Base-by-base conservation (phyloP, 2,888 invertebrate genomes). In the Lasioglossum figueresi region DNA sequence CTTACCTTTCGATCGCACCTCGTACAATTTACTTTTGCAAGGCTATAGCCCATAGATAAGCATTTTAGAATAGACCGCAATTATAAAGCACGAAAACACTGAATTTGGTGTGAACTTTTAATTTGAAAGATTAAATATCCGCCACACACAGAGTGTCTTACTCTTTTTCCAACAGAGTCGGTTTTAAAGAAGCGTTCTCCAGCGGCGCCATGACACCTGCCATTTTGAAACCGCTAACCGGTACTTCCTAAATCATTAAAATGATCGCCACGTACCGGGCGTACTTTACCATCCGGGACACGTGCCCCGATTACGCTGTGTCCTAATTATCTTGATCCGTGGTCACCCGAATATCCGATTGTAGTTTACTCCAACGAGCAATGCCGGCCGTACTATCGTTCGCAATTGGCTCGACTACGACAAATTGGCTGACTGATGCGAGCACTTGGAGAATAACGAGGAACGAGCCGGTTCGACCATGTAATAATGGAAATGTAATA, bases 321-420 rank as follows among this genome's bases (percentile, higher is more conserved):
- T 91, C 90, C 89, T 91, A 92, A 92, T 93, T 92, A 92, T 88
- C 91, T 88, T 86, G 91, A 91, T 91, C 90, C 88, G 85, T 81
- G 88, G 90, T 85, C 86, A 88, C 88, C 88, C 89, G 89, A 88
- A 87, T 87, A 91, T 88, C 88, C 91, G 88, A 89, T 89, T 88
- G 85, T 90, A 88, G 88, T 88, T 84, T 86, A 90, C 81, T 85
- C 83, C 77, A 71, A 76, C 56, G 76, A 68, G 78, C 81, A 56
- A 81, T 77, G 74, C 56, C 56, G 56, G 66, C 66, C 79, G 79
- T 76, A 77, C 72, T 40, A 73, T 77, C 52, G 66, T 45, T 66
- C 45, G 77, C 79, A 82, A 87, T 90, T 88, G 81, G 76, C 63
- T 59, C 45, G 52, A 56, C 40, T 68, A 56, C 77, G 84, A 85